A percentile compares a stretch with the other conserved stretches of the same genome.
Evolutionary conservation across 2,797 vertebrate species (phyloP).

Genomic region (Halcyon leucocephala): DNA sequence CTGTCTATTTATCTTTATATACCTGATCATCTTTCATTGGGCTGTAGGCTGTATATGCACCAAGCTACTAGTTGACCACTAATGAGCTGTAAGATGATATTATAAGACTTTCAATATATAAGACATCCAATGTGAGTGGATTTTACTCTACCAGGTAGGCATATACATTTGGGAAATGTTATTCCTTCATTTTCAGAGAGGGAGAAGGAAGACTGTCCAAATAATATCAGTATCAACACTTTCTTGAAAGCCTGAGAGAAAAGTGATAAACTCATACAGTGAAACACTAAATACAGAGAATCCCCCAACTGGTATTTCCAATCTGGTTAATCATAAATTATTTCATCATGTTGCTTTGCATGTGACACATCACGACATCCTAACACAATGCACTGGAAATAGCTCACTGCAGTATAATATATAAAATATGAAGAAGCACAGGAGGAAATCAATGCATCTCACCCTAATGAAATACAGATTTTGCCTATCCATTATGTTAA

Average conservation of each 20-base stretch:
- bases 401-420: conserved; percentile 45
- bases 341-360: conserved; percentile 31
- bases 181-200: not conserved
- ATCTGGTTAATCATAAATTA: conserved; percentile 10
- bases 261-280: not conserved
- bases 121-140: not conserved
- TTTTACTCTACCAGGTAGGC: not conserved
- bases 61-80: not conserved
- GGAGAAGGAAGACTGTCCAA: not conserved
- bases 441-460: conserved; percentile 61
- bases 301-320: not conserved
- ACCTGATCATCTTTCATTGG: not conserved
- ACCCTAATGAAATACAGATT: conserved; percentile 66
- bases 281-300: conserved; percentile 4
- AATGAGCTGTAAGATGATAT: not conserved
- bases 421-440: conserved; percentile 52
- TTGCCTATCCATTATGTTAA: conserved; percentile 70
- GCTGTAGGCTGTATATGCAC: not conserved
- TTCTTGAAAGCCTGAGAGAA: not conserved
- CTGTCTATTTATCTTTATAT: not conserved
- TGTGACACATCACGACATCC: conserved; percentile 50
- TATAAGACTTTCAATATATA: not conserved
- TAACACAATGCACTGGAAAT: conserved; percentile 40
- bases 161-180: not conserved
- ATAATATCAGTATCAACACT: not conserved